A percentile compares a stretch with the other conserved stretches of the same genome.
Evolutionary conservation across 1,140 invertebrate genomes (phyloP).

Genomic region (Neodiprion lecontei): DNA sequence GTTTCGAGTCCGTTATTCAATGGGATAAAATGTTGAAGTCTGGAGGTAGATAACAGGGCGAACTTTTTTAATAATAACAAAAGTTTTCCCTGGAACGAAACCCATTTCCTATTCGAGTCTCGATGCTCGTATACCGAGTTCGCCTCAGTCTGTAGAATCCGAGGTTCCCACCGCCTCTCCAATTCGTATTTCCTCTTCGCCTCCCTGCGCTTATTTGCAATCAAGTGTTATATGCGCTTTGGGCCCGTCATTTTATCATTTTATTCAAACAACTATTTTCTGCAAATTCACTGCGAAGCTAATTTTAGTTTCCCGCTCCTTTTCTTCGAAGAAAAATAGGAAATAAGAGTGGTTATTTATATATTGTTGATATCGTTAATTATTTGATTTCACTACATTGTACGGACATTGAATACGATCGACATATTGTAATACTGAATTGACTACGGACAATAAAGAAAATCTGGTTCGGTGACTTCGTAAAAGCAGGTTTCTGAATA

Average conservation of each 20-base stretch:
- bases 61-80: constrained; percentile 51
- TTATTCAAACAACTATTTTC: too few relatives aligned
- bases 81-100: constrained; percentile 26
- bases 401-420: too few relatives aligned
- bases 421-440: too few relatives aligned
- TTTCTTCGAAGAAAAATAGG: too few relatives aligned
- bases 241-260: not conserved
- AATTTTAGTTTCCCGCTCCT: too few relatives aligned
- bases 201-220: constrained; percentile 21
- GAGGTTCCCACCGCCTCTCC: constrained; percentile 14
- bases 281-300: too few relatives aligned
- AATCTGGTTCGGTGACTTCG: too few relatives aligned
- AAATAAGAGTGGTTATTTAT: too few relatives aligned
- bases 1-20: not conserved
- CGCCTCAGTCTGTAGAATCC: not conserved
- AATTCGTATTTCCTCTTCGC: not conserved
- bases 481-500: too few relatives aligned
- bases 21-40: constrained; percentile 35
- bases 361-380: too few relatives aligned
- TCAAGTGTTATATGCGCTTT: constrained; percentile 25
- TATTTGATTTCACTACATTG: too few relatives aligned
- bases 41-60: constrained; percentile 38
- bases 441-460: too few relatives aligned
- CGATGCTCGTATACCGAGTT: constrained; percentile 20
- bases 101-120: not conserved